Percentiles rank a stretch among this genome's conserved stretches.
Evolutionary conservation across 2,888 invertebrate genomes (phyloP).

Genomic region (Drosophila phalerata): DNA sequence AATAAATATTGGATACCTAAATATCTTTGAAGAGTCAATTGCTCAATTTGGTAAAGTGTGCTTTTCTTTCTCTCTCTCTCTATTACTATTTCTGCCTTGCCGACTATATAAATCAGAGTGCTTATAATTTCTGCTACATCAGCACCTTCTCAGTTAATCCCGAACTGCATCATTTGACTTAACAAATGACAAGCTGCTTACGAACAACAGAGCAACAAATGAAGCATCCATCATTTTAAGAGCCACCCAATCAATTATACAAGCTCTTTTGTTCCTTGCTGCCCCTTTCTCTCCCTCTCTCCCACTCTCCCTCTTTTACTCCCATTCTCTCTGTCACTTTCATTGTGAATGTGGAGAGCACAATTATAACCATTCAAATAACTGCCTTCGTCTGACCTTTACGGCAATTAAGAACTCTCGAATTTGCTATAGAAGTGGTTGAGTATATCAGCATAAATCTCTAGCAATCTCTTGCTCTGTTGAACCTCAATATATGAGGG

Average conservation of each 20-base stretch:
- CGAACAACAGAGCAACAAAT: constrained; percentile 68
- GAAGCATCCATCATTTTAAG: constrained; percentile 71
- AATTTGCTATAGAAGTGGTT: constrained; percentile 47
- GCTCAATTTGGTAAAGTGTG: not conserved
- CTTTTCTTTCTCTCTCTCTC: not conserved
- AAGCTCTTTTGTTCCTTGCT: constrained; percentile 25
- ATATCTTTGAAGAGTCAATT: not conserved
- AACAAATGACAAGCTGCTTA: constrained; percentile 60
- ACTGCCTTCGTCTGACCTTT: constrained; percentile 50
- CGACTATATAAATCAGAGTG: constrained; percentile 30
- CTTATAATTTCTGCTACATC: constrained; percentile 51
- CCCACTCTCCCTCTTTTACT: not conserved
- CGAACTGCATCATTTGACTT: constrained; percentile 49
- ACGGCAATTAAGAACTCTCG: constrained; percentile 59
- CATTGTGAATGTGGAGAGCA: constrained; percentile 18
- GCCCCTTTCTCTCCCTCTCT: not conserved
- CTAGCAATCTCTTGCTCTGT: constrained; percentile 51
- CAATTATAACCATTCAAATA: constrained; percentile 54
- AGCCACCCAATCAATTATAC: constrained; percentile 63
- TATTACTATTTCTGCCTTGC: not conserved
- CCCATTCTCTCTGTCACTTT: not conserved
- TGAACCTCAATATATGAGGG: constrained; percentile 52
- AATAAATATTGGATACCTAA: not conserved
- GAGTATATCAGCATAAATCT: constrained; percentile 64
- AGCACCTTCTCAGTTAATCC: constrained; percentile 26